Percentiles rank a stretch among this genome's conserved stretches.
Conservation (phyloP, 2,888 invertebrate genomes). For the Diadromus collaris region DNA sequence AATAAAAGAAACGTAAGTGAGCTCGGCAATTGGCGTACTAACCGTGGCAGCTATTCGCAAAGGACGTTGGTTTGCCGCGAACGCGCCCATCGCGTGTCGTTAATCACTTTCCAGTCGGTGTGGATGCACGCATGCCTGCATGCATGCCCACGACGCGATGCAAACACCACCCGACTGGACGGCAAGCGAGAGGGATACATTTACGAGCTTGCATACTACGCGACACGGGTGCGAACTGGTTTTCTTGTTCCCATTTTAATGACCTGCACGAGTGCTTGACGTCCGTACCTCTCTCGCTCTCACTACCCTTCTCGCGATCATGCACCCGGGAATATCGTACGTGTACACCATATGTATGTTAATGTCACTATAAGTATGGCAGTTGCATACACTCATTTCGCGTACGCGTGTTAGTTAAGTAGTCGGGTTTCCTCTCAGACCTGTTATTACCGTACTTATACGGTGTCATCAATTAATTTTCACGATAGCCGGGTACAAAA, state of each 20-base stretch:
- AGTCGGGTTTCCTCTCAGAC: slow-evolving; percentile 29
- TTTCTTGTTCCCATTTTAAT: slow-evolving; percentile 59
- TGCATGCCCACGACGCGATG: slow-evolving; percentile 35
- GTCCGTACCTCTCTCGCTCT: slow-evolving; percentile 14
- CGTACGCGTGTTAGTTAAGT: slow-evolving; percentile 28
- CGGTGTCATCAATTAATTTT: slow-evolving; percentile 45
- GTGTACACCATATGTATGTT: slow-evolving; percentile 40
- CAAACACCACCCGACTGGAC: slow-evolving; percentile 13
- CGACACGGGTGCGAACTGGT: slow-evolving; percentile 53
- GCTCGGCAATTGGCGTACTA: slow-evolving; percentile 33
- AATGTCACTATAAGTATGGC: slow-evolving; percentile 35
- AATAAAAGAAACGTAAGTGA: slow-evolving; percentile 42
- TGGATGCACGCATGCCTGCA: slow-evolving; percentile 46
- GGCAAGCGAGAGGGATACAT: slow-evolving; percentile 39
- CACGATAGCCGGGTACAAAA: slow-evolving; percentile 23
- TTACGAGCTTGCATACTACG: slow-evolving; percentile 54
- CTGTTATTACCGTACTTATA: slow-evolving; percentile 41
- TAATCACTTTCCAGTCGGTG: slow-evolving; percentile 55
- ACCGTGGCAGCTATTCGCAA: slow-evolving; percentile 22
- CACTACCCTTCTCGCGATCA: slow-evolving; percentile 6
- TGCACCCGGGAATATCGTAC: slow-evolving; percentile 27
- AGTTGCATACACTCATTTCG: not conserved
- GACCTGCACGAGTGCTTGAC: slow-evolving; percentile 51
- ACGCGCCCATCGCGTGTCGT: slow-evolving; percentile 54
- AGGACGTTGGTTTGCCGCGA: slow-evolving; percentile 38